phyloP scores from a whole-genome alignment of 2,888 invertebrate genomes.

The Abscondita cerata region DNA sequence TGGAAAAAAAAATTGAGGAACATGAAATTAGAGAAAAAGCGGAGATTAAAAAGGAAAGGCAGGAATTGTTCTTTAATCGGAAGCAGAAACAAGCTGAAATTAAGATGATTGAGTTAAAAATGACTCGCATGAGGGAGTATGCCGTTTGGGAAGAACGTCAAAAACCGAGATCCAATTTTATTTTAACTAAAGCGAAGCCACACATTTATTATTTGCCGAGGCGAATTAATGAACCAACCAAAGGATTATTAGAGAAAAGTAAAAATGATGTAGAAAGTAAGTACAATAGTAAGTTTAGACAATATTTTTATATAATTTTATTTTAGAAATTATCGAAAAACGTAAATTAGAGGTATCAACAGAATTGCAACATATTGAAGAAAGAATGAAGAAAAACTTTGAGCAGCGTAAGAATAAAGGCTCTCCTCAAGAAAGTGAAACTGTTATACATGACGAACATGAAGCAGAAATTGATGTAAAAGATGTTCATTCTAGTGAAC shows the following conservation, averaged over 20 bases:
- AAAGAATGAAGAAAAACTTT: slow-evolving; percentile 58
- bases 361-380: slow-evolving; percentile 70
- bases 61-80: slow-evolving; percentile 83
- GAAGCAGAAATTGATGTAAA: slow-evolving; percentile 12
- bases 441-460: slow-evolving; percentile 39
- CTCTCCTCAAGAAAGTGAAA: slow-evolving; percentile 35
- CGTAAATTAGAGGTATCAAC: slow-evolving; percentile 69
- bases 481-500: neutral
- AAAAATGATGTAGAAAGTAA: slow-evolving; percentile 71
- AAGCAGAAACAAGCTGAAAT: slow-evolving; percentile 90
- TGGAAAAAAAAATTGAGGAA: slow-evolving; percentile 94
- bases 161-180: slow-evolving; percentile 78
- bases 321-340: slow-evolving; percentile 68
- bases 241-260: slow-evolving; percentile 70
- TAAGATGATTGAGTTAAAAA: slow-evolving; percentile 86
- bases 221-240: slow-evolving; percentile 72
- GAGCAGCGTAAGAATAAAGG: slow-evolving; percentile 44
- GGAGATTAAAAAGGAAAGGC: slow-evolving; percentile 80
- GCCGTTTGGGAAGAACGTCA: slow-evolving; percentile 87
- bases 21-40: slow-evolving; percentile 88
- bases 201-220: slow-evolving; percentile 89
- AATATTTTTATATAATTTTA: neutral
- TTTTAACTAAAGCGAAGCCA: slow-evolving; percentile 87
- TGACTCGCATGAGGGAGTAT: slow-evolving; percentile 86
- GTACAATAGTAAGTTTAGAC: slow-evolving; percentile 44